Conservation (phyloP, 1,140 invertebrate genomes). For the Atta colombica region DNA sequence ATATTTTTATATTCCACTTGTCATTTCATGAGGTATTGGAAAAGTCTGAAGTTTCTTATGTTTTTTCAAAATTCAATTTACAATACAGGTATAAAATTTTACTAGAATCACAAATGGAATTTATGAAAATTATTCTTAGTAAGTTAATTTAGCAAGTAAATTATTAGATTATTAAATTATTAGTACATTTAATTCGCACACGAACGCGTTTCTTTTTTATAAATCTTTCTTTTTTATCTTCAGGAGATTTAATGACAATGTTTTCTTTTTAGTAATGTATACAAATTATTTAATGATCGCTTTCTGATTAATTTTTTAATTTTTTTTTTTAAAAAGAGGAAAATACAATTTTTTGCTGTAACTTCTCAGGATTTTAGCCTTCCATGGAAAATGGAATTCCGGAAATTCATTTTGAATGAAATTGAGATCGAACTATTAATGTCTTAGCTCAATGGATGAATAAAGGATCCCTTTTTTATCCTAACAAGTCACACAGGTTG, state of each 20-base stretch:
- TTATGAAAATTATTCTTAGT: not conserved
- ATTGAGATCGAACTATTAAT: conserved; percentile 79
- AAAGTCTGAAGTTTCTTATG: not conserved
- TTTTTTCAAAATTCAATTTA: not conserved
- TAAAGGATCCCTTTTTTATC: conserved; percentile 78
- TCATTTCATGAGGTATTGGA: too few species aligned
- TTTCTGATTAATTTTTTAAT: conserved; percentile 14
- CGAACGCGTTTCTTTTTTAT: not conserved
- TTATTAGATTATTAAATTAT: not conserved
- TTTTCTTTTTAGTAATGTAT: not conserved
- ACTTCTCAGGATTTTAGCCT: conserved; percentile 32
- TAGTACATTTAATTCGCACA: not conserved
- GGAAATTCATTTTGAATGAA: conserved; percentile 80
- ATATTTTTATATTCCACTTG: conserved; percentile 51
- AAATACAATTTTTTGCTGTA: conserved; percentile 9
- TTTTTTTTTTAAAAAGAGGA: conserved; percentile 13
- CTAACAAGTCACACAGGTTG: conserved; percentile 82
- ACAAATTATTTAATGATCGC: not conserved
- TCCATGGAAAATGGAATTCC: conserved; percentile 80
- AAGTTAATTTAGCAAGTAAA: not conserved
- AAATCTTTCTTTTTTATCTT: not conserved
- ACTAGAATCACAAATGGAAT: not conserved
- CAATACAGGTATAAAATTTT: not conserved
- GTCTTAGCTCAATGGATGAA: conserved; percentile 77
- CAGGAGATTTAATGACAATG: not conserved